Percentiles rank a stretch among this genome's conserved stretches.
These are phyloP conservation scores for Oligia latruncula DNA, from an alignment of 2,888 invertebrate genomes.

Conservation along the genomic window DNA sequence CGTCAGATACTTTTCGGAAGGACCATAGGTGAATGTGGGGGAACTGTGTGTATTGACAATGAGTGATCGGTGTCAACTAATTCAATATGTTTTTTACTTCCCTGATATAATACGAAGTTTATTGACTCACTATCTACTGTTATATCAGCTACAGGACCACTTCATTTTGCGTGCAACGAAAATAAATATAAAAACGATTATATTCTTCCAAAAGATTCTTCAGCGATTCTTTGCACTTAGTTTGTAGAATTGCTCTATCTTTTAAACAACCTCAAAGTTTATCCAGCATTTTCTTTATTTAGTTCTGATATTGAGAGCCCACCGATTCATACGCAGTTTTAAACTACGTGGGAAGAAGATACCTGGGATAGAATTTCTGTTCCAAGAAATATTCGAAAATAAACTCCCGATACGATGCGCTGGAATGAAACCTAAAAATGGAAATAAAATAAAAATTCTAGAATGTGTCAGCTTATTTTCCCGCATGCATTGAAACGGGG, in stretches of 20 bases:
- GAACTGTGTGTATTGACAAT: not conserved
- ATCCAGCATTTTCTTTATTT: conserved; percentile 32
- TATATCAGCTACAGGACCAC: not conserved
- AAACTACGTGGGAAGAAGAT: conserved; percentile 23
- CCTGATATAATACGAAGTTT: not conserved
- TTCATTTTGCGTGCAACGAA: not conserved
- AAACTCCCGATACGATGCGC: conserved; percentile 19
- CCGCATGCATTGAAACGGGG: conserved; percentile 33
- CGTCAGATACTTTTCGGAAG: not conserved
- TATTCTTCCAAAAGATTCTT: not conserved
- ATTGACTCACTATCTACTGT: not conserved
- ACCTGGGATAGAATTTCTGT: conserved; percentile 27
- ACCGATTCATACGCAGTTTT: conserved; percentile 30
- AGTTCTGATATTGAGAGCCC: conserved; percentile 21
- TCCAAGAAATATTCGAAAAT: conserved; percentile 47
- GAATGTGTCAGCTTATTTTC: conserved; percentile 53
- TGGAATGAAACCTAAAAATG: conserved; percentile 36
- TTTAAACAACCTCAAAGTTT: conserved; percentile 22
- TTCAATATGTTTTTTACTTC: not conserved
- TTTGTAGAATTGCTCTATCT: conserved; percentile 22
- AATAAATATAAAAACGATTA: not conserved
- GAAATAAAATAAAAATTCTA: conserved; percentile 48
- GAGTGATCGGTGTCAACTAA: not conserved
- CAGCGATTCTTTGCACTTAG: conserved; percentile 7
- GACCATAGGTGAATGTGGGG: not conserved